phyloP scores from a whole-genome alignment of 2,797 vertebrate genomes.

The Agapornis canus region DNA sequence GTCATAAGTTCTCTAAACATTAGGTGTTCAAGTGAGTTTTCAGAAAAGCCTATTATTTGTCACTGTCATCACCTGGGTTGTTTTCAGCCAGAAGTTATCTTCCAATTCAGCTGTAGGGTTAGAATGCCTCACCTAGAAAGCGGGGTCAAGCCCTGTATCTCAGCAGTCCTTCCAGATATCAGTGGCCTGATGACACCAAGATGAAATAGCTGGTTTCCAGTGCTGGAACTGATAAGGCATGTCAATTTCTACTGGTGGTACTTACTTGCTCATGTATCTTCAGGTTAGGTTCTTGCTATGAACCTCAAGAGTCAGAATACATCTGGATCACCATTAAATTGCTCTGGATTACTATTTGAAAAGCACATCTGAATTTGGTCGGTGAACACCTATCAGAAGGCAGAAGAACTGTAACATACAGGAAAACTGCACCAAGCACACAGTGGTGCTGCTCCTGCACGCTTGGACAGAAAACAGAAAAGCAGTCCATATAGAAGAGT shows the following conservation, averaged over 20 bases:
- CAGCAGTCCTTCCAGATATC: not conserved
- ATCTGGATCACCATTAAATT: not conserved
- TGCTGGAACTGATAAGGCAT: not conserved
- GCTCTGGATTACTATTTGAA: not conserved
- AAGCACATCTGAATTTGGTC: not conserved
- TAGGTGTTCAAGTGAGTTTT: not conserved
- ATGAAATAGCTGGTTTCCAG: not conserved
- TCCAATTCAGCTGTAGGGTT: not conserved
- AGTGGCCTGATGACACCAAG: not conserved
- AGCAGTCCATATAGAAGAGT: rapidly evolving
- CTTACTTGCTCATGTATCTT: not conserved
- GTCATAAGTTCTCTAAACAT: not conserved
- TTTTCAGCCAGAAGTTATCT: not conserved
- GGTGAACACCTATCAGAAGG: not conserved
- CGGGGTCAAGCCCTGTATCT: not conserved
- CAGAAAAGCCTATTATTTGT: not conserved
- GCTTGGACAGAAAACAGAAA: not conserved
- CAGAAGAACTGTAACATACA: not conserved
- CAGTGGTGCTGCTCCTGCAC: rapidly evolving
- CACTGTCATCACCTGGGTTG: not conserved
- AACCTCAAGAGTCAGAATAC: not conserved
- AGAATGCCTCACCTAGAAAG: not conserved
- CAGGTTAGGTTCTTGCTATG: not conserved
- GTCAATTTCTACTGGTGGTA: not conserved
- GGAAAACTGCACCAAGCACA: not conserved